Evolutionary conservation across 2,888 invertebrate genomes (phyloP).

Genomic region (Notodonta dromedarius): DNA sequence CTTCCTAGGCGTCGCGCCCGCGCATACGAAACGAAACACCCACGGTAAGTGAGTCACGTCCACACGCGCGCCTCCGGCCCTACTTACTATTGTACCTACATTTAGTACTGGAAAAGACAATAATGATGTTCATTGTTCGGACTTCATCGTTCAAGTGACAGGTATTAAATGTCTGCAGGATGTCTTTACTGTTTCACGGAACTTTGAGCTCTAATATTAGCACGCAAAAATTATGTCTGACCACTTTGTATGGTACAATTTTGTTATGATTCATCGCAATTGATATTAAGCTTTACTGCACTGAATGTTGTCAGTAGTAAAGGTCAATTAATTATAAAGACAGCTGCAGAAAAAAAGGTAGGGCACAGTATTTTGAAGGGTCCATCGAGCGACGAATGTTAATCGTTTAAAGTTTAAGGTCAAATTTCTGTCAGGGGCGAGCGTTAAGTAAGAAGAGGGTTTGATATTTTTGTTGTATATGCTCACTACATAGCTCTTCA

Average conservation of each 20-base stretch:
- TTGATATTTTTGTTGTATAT: conserved; percentile 32
- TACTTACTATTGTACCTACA: conserved; percentile 38
- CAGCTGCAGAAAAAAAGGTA: conserved; percentile 27
- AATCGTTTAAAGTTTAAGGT: conserved; percentile 44
- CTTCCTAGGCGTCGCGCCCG: conserved; percentile 69
- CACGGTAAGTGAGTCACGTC: conserved; percentile 66
- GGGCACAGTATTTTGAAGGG: conserved; percentile 26
- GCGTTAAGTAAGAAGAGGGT: conserved; percentile 37
- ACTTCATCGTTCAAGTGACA: conserved; percentile 46
- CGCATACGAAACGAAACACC: conserved; percentile 72
- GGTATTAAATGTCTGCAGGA: conserved; percentile 52
- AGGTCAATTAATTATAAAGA: conserved; percentile 24
- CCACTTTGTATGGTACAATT: conserved; percentile 26
- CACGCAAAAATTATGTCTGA: no score
- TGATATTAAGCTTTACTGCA: conserved; percentile 13
- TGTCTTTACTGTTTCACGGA: conserved; percentile 51
- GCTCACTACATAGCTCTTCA: conserved; percentile 32
- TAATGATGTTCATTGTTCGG: conserved; percentile 48
- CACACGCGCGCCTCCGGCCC: conserved; percentile 39
- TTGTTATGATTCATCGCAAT: conserved; percentile 12
- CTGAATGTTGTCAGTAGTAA: conserved; percentile 18
- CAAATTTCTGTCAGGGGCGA: conserved; percentile 38
- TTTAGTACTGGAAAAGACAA: conserved; percentile 47
- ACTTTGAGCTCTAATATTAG: conserved; percentile 21
- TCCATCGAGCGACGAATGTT: conserved; percentile 32